A percentile compares a stretch with the other conserved stretches of the same genome.
phyloP scores from a whole-genome alignment of 2,888 invertebrate species.

The Trypoxylon attenuatum region DNA sequence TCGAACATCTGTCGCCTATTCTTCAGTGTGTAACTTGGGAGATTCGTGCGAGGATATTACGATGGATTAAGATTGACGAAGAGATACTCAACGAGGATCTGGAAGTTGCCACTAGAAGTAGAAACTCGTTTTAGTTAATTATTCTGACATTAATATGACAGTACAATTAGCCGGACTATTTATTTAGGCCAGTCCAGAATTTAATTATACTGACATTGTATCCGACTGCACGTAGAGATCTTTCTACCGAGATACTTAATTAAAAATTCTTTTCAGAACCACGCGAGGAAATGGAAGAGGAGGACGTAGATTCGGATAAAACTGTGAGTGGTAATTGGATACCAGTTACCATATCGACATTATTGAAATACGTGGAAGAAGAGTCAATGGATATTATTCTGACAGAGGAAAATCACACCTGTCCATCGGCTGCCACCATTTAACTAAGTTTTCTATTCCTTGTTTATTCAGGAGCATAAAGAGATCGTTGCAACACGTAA shows the following conservation, averaged over 20 bases:
- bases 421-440: too few relatives aligned
- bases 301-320: conserved; percentile 7
- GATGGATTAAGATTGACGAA: conserved; percentile 40
- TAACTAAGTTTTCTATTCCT: background rate
- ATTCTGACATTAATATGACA: too few relatives aligned
- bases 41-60: conserved; percentile 23
- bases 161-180: too few relatives aligned
- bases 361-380: conserved; percentile 17
- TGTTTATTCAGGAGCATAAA: too few relatives aligned
- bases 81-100: conserved; percentile 30
- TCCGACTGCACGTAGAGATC: too few relatives aligned
- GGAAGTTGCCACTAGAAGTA: conserved; percentile 10
- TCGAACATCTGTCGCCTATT: conserved; percentile 34
- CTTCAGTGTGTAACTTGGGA: conserved; percentile 24
- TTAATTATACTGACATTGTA: too few relatives aligned
- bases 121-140: background rate
- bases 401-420: background rate
- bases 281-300: background rate
- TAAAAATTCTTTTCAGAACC: conserved; percentile 4
- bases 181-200: too few relatives aligned
- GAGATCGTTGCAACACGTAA: background rate
- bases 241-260: too few relatives aligned
- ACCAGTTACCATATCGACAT: conserved; percentile 10
- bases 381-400: conserved; percentile 11
- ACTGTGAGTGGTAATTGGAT: conserved; percentile 19